Conservation (phyloP, 1,140 invertebrate species). For the Sarcophaga peregrina region DNA sequence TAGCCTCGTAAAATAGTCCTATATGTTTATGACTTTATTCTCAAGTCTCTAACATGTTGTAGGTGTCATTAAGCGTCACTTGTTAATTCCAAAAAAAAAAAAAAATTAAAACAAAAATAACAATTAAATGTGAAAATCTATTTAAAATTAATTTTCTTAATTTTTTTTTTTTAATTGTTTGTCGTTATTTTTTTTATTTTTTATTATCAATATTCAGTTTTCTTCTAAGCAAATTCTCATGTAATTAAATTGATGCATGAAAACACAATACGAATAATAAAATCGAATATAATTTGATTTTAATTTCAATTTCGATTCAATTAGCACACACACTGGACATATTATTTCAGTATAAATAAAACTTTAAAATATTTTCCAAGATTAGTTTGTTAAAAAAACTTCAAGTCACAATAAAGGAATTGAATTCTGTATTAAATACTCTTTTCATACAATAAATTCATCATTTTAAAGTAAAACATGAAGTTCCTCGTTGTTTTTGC, state of each 20-base stretch:
- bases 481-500: constrained; percentile 13
- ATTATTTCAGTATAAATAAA: background rate
- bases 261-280: background rate
- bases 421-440: background rate
- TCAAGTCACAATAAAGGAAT: background rate
- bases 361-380: background rate
- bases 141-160: no score
- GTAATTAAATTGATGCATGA: background rate
- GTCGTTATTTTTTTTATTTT: no score
- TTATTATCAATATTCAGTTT: background rate
- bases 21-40: background rate
- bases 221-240: background rate
- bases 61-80: constrained; percentile 13
- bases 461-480: constrained; percentile 20
- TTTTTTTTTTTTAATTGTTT: no score
- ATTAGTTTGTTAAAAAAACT: background rate
- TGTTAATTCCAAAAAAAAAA: background rate
- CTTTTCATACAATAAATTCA: no score
- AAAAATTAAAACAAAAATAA: no score
- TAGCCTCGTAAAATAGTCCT: background rate
- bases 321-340: background rate
- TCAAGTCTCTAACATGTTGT: background rate
- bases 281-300: background rate
- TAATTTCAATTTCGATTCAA: background rate
- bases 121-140: no score